Evolutionary conservation across 2,797 vertebrate genomes (phyloP).

Genomic region (Catharus ustulatus): DNA sequence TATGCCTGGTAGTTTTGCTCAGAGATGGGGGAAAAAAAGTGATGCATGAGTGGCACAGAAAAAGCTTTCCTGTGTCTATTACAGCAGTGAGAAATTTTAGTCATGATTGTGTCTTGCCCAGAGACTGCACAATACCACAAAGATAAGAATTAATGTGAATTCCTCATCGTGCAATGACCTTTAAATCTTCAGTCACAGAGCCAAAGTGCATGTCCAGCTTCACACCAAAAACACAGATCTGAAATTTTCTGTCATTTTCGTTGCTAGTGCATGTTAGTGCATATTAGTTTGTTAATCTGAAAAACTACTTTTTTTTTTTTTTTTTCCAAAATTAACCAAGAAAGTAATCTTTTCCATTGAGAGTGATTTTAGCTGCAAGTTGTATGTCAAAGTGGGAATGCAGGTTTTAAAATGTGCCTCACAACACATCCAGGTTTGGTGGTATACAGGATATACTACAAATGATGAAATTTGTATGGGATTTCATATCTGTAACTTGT

Average conservation of each 20-base stretch:
- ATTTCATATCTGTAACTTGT: neutral
- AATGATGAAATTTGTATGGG: neutral
- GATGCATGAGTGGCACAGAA: constrained; percentile 24
- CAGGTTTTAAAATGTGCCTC: neutral
- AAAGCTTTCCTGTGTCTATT: neutral
- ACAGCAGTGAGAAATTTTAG: constrained; percentile 19
- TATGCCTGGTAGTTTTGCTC: neutral
- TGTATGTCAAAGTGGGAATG: neutral
- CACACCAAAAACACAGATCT: neutral
- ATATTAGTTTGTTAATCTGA: neutral
- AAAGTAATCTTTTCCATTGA: neutral
- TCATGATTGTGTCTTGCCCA: constrained; percentile 10
- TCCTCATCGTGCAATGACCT: neutral
- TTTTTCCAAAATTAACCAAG: neutral
- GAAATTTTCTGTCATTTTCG: neutral
- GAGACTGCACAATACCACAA: neutral
- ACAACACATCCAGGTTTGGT: neutral
- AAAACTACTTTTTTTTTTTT: neutral
- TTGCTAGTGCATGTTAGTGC: neutral
- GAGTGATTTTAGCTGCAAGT: neutral
- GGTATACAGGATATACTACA: neutral
- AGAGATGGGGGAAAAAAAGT: neutral
- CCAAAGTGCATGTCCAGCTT: neutral
- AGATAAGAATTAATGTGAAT: neutral
- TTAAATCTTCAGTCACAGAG: neutral